Evolutionary conservation across 1,140 invertebrate genomes (phyloP), one percentile per base, ranked within the genome.

Genomic region (Zophobas morio): DNA sequence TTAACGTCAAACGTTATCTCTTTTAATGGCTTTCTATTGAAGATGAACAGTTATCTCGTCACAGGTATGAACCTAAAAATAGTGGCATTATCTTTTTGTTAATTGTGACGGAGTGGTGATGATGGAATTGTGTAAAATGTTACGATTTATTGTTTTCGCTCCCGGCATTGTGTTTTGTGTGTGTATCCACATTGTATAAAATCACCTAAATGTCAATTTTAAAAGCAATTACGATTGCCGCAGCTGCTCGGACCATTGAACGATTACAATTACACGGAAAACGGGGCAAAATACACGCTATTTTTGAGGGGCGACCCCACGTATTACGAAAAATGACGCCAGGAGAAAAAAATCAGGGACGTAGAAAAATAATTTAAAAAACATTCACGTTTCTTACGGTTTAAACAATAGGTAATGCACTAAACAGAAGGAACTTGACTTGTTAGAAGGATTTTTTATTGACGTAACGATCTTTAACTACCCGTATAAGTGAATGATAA

Each of bases 221-320:
- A 77, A 77, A 77, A 77, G 76, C 76, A 77, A 77, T 77, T 77
- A 77, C 74, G 47, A 47, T 70, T 49, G 66, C 51, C 76, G 70
- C 76, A 77, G 76, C 76, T 77, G 76, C 57, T 70, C 51, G 70
- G 70, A 72, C 70, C 70, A 77, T 77, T 77, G 76, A 77, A 73
- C 76, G 76, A 77, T 77, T 73, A 77, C 76, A 77, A 77, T 77
- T 77, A 77, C 76, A 77, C 76, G 70, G 70, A 77, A 70, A 73
- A 70, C 76, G 54, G 70, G 54, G 63, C 70, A 73, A 77, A 77
- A 49, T 77, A 73, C 76, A 77, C 70, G 47, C 54, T 53, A 47
- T 70, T 76, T 66, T 76, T 54, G 63, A 54, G 54, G 54, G 76
- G 76, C 34, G 46, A 6, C 60, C 60, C 60, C 60, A 60, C 70